Evolutionary conservation across 2,888 invertebrate genomes (phyloP).

Genomic region (Eugnorisma glareosa): DNA sequence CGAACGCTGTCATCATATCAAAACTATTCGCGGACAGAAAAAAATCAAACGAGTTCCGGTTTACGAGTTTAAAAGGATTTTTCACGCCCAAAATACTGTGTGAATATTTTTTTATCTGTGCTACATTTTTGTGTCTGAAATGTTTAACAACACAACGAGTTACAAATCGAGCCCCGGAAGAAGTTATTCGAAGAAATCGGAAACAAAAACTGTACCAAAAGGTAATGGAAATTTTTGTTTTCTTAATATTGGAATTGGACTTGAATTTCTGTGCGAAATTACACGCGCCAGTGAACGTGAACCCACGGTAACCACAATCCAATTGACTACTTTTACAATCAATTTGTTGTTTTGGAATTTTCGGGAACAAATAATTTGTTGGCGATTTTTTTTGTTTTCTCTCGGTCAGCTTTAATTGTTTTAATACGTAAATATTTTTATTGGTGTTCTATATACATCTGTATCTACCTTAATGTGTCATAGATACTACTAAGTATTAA

Average conservation of each 20-base stretch:
- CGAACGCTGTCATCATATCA: constrained; percentile 78
- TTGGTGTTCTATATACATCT: background rate
- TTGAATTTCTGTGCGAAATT: constrained; percentile 67
- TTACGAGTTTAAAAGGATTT: constrained; percentile 60
- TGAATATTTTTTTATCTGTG: constrained; percentile 48
- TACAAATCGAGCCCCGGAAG: constrained; percentile 71
- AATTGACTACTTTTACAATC: constrained; percentile 75
- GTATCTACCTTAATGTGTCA: background rate
- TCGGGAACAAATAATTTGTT: constrained; percentile 60
- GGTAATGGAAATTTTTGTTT: constrained; percentile 72
- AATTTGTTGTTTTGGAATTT: constrained; percentile 69
- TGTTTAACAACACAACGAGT: constrained; percentile 84
- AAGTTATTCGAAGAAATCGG: constrained; percentile 71
- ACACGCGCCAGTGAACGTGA: constrained; percentile 72
- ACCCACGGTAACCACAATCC: constrained; percentile 74
- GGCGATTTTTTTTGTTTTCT: constrained; percentile 17
- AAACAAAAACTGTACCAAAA: constrained; percentile 68
- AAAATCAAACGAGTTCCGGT: constrained; percentile 55
- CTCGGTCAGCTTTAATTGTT: constrained; percentile 15
- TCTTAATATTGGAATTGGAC: constrained; percentile 59
- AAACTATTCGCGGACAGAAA: constrained; percentile 69
- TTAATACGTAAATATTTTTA: background rate
- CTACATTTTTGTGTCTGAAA: constrained; percentile 59
- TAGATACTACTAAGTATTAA: background rate
- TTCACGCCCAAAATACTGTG: constrained; percentile 65